Conservation (phyloP, 2,797 vertebrate genomes). For the Naso thynnoides region DNA sequence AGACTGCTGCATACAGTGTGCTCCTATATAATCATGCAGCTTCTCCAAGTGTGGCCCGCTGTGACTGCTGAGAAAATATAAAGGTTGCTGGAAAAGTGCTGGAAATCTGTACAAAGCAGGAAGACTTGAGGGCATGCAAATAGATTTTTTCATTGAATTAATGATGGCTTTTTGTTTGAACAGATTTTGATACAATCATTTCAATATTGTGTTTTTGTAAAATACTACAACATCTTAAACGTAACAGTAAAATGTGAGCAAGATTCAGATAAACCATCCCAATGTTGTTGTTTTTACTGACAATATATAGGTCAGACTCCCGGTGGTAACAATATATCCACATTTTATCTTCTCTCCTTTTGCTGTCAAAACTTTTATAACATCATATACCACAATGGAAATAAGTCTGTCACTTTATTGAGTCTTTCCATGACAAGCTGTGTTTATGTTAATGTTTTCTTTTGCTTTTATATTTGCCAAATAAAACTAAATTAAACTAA, state of each 20-base stretch:
- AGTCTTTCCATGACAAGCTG: too few relatives aligned
- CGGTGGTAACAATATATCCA: too few relatives aligned
- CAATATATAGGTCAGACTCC: slow-evolving; percentile 9
- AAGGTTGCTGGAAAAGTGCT: slow-evolving; percentile 3
- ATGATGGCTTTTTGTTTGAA: slow-evolving; percentile 15
- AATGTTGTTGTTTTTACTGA: not conserved
- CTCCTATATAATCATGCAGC: slow-evolving; percentile 1
- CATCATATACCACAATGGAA: too few relatives aligned
- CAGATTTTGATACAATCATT: slow-evolving; percentile 11
- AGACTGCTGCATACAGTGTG: slow-evolving; percentile 14
- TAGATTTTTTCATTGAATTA: not conserved
- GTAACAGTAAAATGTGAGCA: slow-evolving; percentile 1
- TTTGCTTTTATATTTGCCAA: too few relatives aligned
- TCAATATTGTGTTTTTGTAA: slow-evolving; percentile 11
- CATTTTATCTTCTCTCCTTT: too few relatives aligned
- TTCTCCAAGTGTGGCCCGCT: not conserved
- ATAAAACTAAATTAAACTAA: too few relatives aligned
- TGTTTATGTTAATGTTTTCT: too few relatives aligned
- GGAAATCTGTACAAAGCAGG: slow-evolving; percentile 8
- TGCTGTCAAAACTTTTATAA: too few relatives aligned
- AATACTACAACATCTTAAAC: slow-evolving; percentile 11
- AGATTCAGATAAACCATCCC: not conserved
- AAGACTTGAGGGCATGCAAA: slow-evolving; percentile 2
- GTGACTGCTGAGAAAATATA: not conserved
- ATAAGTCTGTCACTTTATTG: too few relatives aligned